Conservation (phyloP, 2,113 vertebrate genomes). For the Platanista minor region DNA sequence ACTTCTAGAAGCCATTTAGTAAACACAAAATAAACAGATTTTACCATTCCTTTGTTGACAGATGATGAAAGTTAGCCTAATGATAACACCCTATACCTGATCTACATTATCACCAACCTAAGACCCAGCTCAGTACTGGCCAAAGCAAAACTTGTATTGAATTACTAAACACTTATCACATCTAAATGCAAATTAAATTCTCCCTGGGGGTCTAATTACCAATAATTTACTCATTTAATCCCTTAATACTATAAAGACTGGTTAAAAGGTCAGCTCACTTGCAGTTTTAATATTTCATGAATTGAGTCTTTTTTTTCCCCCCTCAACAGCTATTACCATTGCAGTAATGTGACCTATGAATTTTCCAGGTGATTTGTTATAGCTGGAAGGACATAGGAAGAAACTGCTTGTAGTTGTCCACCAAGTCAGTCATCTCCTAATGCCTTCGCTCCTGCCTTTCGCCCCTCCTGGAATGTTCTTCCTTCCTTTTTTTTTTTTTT, state of each 20-base stretch:
- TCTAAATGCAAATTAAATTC: constrained; percentile 55
- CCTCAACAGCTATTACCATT: background rate
- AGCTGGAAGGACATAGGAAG: background rate
- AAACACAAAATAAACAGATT: background rate
- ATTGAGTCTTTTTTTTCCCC: background rate
- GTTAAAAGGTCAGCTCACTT: constrained; percentile 54
- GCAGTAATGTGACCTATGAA: background rate
- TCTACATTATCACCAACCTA: background rate
- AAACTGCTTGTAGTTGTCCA: background rate
- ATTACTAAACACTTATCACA: constrained; percentile 25
- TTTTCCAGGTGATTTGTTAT: background rate
- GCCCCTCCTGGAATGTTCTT: background rate
- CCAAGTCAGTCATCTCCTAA: background rate
- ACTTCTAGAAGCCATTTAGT: background rate
- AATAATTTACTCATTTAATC: constrained; percentile 42
- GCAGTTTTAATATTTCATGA: constrained; percentile 52
- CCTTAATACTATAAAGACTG: constrained; percentile 22
- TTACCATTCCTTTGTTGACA: background rate
- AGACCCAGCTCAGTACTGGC: background rate
- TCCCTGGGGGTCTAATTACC: constrained; percentile 38
- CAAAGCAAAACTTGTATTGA: background rate
- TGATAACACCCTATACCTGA: background rate
- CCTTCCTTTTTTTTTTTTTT: background rate
- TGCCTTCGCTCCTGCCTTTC: background rate
- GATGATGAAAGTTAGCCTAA: background rate